phyloP scores from a whole-genome alignment of 2,797 vertebrate genomes.

The Sandelia bainsii region DNA sequence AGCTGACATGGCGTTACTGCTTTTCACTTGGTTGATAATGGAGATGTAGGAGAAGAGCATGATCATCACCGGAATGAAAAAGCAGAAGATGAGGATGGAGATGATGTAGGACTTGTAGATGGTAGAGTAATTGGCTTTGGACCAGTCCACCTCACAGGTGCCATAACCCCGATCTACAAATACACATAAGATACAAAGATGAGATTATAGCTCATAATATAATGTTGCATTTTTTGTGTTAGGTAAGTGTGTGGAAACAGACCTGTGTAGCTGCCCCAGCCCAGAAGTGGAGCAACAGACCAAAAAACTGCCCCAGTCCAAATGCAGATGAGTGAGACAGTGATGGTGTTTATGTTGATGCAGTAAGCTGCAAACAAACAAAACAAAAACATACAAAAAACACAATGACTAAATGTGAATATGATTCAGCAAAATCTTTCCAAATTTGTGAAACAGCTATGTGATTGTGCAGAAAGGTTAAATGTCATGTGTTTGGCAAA shows the following conservation, averaged over 20 bases:
- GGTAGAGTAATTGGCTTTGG: conserved; percentile 92
- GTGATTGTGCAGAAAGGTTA: conserved; percentile 45
- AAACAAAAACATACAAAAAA: conserved; percentile 1
- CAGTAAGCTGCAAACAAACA: conserved; percentile 83
- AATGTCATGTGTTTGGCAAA: conserved; percentile 53
- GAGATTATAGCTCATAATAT: not conserved
- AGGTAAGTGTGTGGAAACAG: conserved; percentile 29
- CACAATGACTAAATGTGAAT: conserved; percentile 6
- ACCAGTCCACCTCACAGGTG: conserved; percentile 92
- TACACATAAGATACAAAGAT: conserved; percentile 10
- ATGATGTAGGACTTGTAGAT: conserved; percentile 91
- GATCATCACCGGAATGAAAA: conserved; percentile 87
- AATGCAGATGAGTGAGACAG: conserved; percentile 85
- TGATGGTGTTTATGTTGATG: conserved; percentile 86
- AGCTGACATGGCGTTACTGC: conserved; percentile 85
- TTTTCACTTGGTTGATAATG: conserved; percentile 91
- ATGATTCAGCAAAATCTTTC: not conserved
- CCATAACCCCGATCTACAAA: conserved; percentile 88
- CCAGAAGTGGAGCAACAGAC: conserved; percentile 89
- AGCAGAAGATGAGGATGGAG: conserved; percentile 90
- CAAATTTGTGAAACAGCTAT: not conserved
- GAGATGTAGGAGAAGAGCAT: conserved; percentile 89
- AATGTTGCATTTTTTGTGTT: not conserved
- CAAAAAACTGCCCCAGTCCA: conserved; percentile 91
- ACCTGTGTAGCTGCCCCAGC: conserved; percentile 96